Base-by-base conservation (phyloP, 2,113 vertebrate genomes). In the Colinus virginianus region DNA sequence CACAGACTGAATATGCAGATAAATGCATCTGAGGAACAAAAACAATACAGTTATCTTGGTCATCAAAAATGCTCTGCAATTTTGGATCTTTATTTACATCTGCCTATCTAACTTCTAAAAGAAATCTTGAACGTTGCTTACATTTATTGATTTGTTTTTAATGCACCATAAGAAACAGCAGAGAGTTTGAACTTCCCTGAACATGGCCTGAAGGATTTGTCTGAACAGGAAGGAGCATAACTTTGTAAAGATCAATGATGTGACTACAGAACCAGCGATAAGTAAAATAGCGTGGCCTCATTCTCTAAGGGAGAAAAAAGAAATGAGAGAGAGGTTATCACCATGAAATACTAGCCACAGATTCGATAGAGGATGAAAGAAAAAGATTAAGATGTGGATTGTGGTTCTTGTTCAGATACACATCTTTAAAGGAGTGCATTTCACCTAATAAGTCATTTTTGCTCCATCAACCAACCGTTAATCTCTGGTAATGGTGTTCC, bases 401-500 rank as follows among this genome's bases (percentile, higher is more conserved):
- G 71, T 79, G 87, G 64, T 46, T 83, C 75, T 69, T 70, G 42
- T 48, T 89, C 71, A 83, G 78, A 90, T 85, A 79, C 1, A 7
- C 48, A 56, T 90, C 76, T 95, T 84, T 32, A 83, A 43, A 2
- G 3, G 69, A 61, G 61, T 32, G 75, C 51, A 90, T 81, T 71
- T 90, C 91, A 92, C 71, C 72, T 84, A 78, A 45, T 75, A 96
- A 94, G 76, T 94, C 43, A 88, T 42, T 94, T 95, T 78, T 58
- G 32, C 40, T 68, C 69, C 81, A 58, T 34, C 43, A 71, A 32
- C 59, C 77, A 72, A 45, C 26, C 80, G 51, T 56, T 92, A 66
- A 90, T 91, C 64, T 69, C 72, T 93, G 62, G 77, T 90, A 80
- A 78, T 10, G 80, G 70, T 53, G 78, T 81, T 91, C 78, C 70